These are phyloP conservation scores for Apotomis turbidana DNA, from an alignment of 2,888 invertebrate species.

Conservation along the genomic window DNA sequence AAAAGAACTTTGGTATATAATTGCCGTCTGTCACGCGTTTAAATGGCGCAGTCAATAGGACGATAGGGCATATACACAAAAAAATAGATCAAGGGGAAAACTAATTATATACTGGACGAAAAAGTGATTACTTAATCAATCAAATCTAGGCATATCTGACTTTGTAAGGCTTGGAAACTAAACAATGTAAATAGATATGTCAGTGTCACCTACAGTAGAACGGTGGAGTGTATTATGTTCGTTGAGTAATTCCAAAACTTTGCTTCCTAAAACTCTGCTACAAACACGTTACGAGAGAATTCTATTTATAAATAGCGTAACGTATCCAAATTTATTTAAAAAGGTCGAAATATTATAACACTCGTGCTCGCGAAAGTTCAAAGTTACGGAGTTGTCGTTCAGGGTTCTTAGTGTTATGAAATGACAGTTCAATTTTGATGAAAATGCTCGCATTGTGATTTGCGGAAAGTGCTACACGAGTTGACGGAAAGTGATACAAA, in stretches of 20 bases:
- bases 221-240: neutral
- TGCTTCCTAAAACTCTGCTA: neutral
- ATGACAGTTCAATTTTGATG: neutral
- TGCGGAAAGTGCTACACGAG: neutral
- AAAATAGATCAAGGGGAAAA: too few relatives aligned
- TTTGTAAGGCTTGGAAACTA: neutral
- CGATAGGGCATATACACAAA: neutral
- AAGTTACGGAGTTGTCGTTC: neutral
- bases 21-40: too few relatives aligned
- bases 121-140: too few relatives aligned
- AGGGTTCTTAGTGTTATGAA: neutral
- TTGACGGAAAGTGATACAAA: neutral
- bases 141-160: neutral
- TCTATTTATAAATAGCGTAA: neutral
- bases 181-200: constrained; percentile 1
- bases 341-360: constrained; percentile 7
- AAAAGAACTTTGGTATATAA: too few relatives aligned
- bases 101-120: too few relatives aligned
- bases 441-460: neutral
- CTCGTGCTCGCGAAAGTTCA: neutral
- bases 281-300: neutral
- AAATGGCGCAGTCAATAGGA: neutral
- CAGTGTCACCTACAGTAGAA: neutral
- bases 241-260: neutral
- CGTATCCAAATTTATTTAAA: constrained; percentile 5